phyloP scores from a whole-genome alignment of 2,888 invertebrate genomes.

The Pseudoips prasinana region DNA sequence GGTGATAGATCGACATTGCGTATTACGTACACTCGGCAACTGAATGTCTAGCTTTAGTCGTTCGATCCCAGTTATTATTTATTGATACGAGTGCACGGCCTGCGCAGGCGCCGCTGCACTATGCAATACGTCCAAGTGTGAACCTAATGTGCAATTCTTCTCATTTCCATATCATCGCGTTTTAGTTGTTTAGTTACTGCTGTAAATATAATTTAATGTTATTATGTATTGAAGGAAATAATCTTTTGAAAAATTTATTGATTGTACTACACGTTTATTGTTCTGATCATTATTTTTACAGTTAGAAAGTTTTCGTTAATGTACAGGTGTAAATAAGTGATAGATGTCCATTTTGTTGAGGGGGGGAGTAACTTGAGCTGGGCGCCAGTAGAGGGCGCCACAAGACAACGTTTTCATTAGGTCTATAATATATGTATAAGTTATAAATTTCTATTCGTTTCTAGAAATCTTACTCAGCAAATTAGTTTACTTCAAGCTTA shows the following conservation, averaged over 20 bases:
- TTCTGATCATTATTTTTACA: conserved; percentile 72
- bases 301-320: conserved; percentile 73
- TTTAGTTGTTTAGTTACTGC: conserved; percentile 73
- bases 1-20: conserved; percentile 56
- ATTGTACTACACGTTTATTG: conserved; percentile 65
- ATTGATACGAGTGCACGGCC: conserved; percentile 14
- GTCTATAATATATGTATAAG: conserved; percentile 17
- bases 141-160: conserved; percentile 78
- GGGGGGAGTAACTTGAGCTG: conserved; percentile 33
- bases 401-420: conserved; percentile 19
- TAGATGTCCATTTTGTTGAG: conserved; percentile 67
- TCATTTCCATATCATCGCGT: conserved; percentile 77
- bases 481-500: conserved; percentile 47
- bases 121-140: conserved; percentile 74
- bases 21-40: conserved; percentile 50
- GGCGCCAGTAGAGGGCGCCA: conserved; percentile 4
- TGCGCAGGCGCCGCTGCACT: conserved; percentile 34
- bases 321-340: conserved; percentile 77
- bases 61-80: conserved; percentile 28
- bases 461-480: conserved; percentile 32
- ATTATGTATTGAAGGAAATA: conserved; percentile 44
- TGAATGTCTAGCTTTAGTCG: conserved; percentile 23
- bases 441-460: conserved; percentile 23
- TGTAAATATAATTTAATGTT: conserved; percentile 80
- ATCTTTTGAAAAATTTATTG: conserved; percentile 55